phyloP scores from a whole-genome alignment of 2,797 vertebrate genomes.

The Coregonus ussuriensis region DNA sequence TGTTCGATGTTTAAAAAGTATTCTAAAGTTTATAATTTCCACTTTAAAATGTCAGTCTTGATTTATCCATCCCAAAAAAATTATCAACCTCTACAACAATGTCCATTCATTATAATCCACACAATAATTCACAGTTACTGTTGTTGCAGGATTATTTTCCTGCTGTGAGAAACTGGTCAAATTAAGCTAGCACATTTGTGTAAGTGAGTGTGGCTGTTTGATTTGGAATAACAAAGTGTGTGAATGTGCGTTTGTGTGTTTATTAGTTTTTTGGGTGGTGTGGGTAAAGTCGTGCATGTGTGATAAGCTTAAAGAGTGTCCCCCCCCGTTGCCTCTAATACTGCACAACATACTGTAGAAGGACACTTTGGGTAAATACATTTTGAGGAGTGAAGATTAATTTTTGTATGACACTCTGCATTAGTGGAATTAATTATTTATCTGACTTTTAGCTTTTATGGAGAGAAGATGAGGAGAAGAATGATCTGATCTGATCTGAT shows the following conservation, averaged over 20 bases:
- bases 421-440: slow-evolving; percentile 38
- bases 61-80: too few species aligned
- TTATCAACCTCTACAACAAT: too few species aligned
- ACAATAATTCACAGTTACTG: too few species aligned
- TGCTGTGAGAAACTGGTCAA: too few species aligned
- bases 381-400: slow-evolving; percentile 27
- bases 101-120: too few species aligned
- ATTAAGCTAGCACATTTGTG: too few species aligned
- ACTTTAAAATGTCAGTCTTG: too few species aligned
- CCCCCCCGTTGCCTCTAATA: background rate
- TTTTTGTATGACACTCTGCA: slow-evolving; percentile 49
- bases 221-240: background rate
- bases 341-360: background rate
- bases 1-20: too few species aligned
- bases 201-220: background rate
- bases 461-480: slow-evolving; percentile 15
- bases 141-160: too few species aligned
- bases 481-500: slow-evolving; percentile 37
- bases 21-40: too few species aligned
- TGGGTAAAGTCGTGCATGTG: background rate
- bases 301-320: background rate
- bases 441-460: background rate
- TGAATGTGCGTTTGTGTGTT: slow-evolving; percentile 10
- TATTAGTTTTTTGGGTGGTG: too few species aligned
- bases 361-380: slow-evolving; percentile 10